A percentile compares a stretch with the other conserved stretches of the same genome.
phyloP scores from a whole-genome alignment of 2,888 invertebrate species.

The Gandaritis pyraliata region DNA sequence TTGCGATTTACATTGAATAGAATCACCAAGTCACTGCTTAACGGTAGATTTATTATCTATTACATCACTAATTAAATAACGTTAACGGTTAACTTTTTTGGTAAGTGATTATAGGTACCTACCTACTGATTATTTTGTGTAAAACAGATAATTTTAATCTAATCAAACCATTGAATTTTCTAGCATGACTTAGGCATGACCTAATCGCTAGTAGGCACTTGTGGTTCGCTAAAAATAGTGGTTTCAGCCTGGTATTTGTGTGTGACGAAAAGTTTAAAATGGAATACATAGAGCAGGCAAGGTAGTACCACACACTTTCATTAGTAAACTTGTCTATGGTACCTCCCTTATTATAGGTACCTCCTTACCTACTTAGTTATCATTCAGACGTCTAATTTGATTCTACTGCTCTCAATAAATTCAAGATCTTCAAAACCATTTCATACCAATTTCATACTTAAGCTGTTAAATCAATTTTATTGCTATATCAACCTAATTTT shows the following conservation, averaged over 20 bases:
- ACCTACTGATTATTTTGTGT: background rate
- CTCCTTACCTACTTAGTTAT: no score
- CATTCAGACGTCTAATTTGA: no score
- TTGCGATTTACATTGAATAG: background rate
- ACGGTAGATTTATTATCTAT: slow-evolving; percentile 13
- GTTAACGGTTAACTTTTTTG: slow-evolving; percentile 15
- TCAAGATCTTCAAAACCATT: no score
- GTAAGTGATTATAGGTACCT: no score
- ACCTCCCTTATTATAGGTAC: no score
- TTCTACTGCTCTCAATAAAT: no score
- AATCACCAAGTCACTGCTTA: slow-evolving; percentile 21
- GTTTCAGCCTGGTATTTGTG: background rate
- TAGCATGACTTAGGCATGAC: slow-evolving; percentile 7
- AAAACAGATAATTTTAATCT: slow-evolving; percentile 24
- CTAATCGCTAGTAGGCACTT: slow-evolving; percentile 7
- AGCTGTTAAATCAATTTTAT: no score
- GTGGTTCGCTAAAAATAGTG: slow-evolving; percentile 7
- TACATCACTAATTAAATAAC: slow-evolving; percentile 23
- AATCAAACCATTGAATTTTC: slow-evolving; percentile 19
- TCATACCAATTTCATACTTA: no score
- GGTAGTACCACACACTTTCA: slow-evolving; percentile 9
- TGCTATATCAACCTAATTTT: no score
- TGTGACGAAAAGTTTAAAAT: slow-evolving; percentile 7
- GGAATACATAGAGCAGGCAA: slow-evolving; percentile 29
- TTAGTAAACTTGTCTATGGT: no score